These are phyloP conservation scores for Nomada fucata DNA, from an alignment of 2,888 invertebrate species.

Conservation along the genomic window DNA sequence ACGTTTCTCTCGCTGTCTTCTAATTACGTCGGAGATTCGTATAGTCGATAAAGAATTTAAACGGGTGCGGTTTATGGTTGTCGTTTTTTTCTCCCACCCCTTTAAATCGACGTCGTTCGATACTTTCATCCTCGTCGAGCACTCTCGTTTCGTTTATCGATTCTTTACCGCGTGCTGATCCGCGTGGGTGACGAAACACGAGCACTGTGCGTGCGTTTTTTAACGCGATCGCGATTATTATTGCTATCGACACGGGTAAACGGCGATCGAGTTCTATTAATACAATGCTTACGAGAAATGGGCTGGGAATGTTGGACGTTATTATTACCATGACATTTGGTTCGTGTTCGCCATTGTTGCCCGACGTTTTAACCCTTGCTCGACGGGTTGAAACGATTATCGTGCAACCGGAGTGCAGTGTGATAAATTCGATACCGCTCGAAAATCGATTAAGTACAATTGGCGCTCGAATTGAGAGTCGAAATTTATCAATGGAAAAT, in stretches of 20 bases:
- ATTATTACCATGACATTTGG: constrained; percentile 59
- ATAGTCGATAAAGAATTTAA: constrained; percentile 23
- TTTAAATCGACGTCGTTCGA: constrained; percentile 1
- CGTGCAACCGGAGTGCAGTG: background rate
- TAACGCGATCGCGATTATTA: constrained; percentile 35
- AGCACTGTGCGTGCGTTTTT: constrained; percentile 25
- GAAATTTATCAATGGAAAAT: background rate
- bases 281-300: constrained; percentile 56
- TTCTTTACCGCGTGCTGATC: background rate
- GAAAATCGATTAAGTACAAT: background rate
- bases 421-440: constrained; percentile 12
- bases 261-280: constrained; percentile 63
- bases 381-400: constrained; percentile 21
- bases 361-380: constrained; percentile 15
- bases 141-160: constrained; percentile 19
- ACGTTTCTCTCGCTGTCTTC: constrained; percentile 17
- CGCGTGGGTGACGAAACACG: constrained; percentile 51
- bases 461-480: background rate
- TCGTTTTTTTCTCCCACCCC: background rate
- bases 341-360: constrained; percentile 42
- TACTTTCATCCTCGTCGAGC: constrained; percentile 9
- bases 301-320: constrained; percentile 52
- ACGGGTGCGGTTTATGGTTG: background rate
- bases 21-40: constrained; percentile 36
- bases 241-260: constrained; percentile 35